A percentile compares a stretch with the other conserved stretches of the same genome.
These are phyloP conservation scores for Psilopogon haemacephalus DNA, from an alignment of 2,113 vertebrate genomes.

Conservation along the genomic window DNA sequence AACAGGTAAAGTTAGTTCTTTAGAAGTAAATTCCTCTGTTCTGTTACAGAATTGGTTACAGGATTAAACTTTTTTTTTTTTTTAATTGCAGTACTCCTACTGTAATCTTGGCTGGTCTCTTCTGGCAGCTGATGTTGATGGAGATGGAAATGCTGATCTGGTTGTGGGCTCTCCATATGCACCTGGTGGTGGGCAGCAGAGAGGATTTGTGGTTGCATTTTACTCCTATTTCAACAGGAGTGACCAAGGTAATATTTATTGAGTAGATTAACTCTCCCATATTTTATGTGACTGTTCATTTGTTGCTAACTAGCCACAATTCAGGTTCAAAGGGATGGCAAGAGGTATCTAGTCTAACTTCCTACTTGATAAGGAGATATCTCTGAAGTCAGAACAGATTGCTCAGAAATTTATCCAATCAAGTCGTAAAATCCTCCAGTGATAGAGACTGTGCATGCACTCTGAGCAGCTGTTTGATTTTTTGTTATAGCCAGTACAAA, in stretches of 20 bases:
- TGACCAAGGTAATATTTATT: slow-evolving; percentile 60
- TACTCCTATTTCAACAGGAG: slow-evolving; percentile 53
- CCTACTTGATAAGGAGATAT: neutral
- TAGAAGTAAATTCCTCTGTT: neutral
- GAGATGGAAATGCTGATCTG: slow-evolving; percentile 69
- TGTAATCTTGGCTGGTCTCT: slow-evolving; percentile 83
- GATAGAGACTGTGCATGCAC: neutral
- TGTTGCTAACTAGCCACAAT: neutral
- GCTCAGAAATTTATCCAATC: neutral
- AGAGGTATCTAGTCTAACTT: neutral
- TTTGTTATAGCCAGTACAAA: neutral
- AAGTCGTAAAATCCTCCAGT: neutral
- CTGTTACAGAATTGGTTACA: neutral
- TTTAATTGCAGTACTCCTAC: slow-evolving; percentile 68
- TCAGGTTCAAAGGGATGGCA: neutral
- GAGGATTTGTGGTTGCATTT: slow-evolving; percentile 76
- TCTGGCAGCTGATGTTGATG: slow-evolving; percentile 73
- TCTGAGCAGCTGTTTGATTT: neutral
- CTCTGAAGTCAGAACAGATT: neutral
- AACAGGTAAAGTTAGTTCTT: neutral
- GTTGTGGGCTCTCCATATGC: slow-evolving; percentile 78
- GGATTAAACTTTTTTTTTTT: neutral
- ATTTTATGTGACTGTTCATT: neutral
- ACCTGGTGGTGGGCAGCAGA: slow-evolving; percentile 73
- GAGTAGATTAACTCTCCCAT: neutral